Evolutionary conservation across 2,797 vertebrate species (phyloP), one percentile per base, ranked within the genome.

Genomic region (Knipowitschia caucasica): DNA sequence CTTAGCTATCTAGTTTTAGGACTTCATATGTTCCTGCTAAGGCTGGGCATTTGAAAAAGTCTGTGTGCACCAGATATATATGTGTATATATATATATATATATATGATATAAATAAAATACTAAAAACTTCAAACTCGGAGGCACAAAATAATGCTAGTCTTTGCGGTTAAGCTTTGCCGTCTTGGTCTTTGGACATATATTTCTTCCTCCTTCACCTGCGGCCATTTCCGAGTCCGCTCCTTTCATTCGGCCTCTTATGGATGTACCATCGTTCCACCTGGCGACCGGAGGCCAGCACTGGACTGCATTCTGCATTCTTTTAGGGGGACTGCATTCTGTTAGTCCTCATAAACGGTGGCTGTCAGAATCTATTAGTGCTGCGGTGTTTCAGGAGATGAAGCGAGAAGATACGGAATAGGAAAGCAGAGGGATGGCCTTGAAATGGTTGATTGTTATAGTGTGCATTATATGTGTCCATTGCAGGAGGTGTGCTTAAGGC

Each of bases 301-400:
- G 56, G n/a, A n/a, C n/a, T n/a, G n/a, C n/a, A n/a, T n/a, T n/a
- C n/a, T n/a, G n/a, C n/a, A n/a, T n/a, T n/a, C 27, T 4, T 49
- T 54, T 49, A 47, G 62, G 61, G 69, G 57, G 63, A 62, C 73
- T 21, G 3, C 51, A 54, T 77, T 69, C 76, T 77, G 80, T 83
- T 86, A 80, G 85, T 82, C 63, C 69, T 82, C 72, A 78, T 88
- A 88, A 90, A 87, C 85, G 80, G 67, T 60, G 67, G 71, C 70
- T 90, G 87, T 91, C 82, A 85, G 74, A 85, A 88, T 75, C 73
- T 72, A 80, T 87, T 89, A 87, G 81, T 50, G 69, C 65, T 30
- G 51, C 62, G 74, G 63, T 73, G 59, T 75, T 82, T 86, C 75
- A 84, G 69, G 56, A 9, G 15, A 33, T 12, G 18, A 20, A 71